Base-by-base conservation (phyloP, 2,888 invertebrate species). In the Achlya flavicornis region DNA sequence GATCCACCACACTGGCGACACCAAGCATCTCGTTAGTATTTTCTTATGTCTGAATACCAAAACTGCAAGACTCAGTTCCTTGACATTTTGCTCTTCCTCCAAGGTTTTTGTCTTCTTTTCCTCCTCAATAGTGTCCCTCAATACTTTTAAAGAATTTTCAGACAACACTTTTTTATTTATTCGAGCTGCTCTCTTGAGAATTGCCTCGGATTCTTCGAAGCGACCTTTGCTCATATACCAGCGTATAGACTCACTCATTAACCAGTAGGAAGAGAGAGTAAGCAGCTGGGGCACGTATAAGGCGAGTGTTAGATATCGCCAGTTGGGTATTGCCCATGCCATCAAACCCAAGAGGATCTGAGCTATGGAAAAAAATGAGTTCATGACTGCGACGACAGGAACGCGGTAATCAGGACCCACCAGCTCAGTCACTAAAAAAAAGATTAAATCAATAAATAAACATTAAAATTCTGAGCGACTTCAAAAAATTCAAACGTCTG, bases 201-300 rank as follows among this genome's bases (percentile, higher is more conserved):
- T 94, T 19, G 84, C 85, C 73, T 95, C 95, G 0, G 96, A 96
- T 70, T 96, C 95, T 16, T 95, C 94, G 67, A 94, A 94, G 64
- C 95, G 94, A 0, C 95, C 95, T 78, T 96, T 96, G 63, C 96
- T 95, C 73, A 97, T 88, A 62, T 97, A 94, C 97, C 97, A 97
- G 67, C 97, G 94, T 1, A 96, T 94, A 12, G 96, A 96, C 86
- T 97, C 97, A 0, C 96, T 95, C 67, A 96, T 88, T 11, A 96
- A 77, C 95, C 96, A 96, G 72, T 95, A 95, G 77, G 96, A 96
- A 4, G 94, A 83, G 12, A 97, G 79, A 46, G 96, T 94, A 0
- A 96, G 78, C 5, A 97, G 83, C 32, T 96, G 95, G 0, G 97
- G 97, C 0, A 94, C 86, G 79, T 97, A 97, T 14, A 96, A 89